Conservation (phyloP, 2,113 vertebrate genomes). For the Hemibagrus wyckioides region DNA sequence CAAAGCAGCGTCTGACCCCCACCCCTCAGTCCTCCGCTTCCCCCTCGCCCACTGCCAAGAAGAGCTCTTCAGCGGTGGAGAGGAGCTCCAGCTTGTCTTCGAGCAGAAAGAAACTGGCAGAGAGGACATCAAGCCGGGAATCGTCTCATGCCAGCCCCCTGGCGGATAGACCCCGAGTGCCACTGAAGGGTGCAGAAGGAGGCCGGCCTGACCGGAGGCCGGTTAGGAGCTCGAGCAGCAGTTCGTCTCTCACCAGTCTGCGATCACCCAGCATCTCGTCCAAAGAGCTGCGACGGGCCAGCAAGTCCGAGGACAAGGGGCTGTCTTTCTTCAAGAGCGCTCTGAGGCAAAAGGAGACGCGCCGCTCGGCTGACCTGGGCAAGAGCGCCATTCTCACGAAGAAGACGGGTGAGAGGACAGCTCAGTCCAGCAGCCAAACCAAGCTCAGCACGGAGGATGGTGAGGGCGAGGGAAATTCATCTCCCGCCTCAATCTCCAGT, state of each 20-base stretch:
- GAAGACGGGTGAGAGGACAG: conserved; percentile 76
- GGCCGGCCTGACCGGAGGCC: conserved; percentile 71
- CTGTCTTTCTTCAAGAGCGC: conserved; percentile 95
- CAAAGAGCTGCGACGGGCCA: conserved; percentile 82
- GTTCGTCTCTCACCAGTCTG: conserved; percentile 90
- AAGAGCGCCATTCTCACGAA: conserved; percentile 86
- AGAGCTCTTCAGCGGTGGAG: conserved; percentile 63
- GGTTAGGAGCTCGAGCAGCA: conserved; percentile 82
- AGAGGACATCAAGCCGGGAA: conserved; percentile 84
- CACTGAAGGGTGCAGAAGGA: conserved; percentile 68
- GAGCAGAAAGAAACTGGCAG: conserved; percentile 79
- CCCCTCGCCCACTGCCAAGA: conserved; percentile 75
- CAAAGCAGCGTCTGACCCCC: conserved; percentile 75
- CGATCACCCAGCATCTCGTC: conserved; percentile 78
- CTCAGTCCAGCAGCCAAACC: conserved; percentile 71
- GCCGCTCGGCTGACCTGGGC: conserved; percentile 90
- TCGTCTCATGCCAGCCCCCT: conserved; percentile 82
- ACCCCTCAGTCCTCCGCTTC: conserved; percentile 72
- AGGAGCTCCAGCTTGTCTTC: conserved; percentile 62
- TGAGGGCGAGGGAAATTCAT: conserved; percentile 59
- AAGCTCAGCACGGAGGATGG: conserved; percentile 67
- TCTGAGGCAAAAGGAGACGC: conserved; percentile 91
- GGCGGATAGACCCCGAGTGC: conserved; percentile 75
- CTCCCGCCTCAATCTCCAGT: conserved; percentile 57
- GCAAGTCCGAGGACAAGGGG: conserved; percentile 93